Base-by-base conservation (phyloP, 2,888 invertebrate genomes). In the Leucophenga maculata region DNA sequence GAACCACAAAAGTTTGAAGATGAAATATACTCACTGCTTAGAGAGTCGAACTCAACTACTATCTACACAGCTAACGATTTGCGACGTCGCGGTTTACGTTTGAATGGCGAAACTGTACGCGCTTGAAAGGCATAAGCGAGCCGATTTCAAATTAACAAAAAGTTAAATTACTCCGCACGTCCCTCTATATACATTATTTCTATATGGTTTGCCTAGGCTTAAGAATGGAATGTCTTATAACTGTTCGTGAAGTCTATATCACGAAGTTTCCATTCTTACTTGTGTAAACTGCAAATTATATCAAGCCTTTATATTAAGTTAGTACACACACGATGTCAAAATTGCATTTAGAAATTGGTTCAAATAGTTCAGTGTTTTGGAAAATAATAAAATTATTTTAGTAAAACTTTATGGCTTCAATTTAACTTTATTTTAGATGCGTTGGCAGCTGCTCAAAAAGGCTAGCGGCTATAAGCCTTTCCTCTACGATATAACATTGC, bases 381-480 rank as follows among this genome's bases (percentile, higher is more conserved):
- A 26, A 26, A 26, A 2, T 26, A 4, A 26, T 26, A 4, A 26
- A 26, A 26, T 26, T 3, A 26, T 26, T 26, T 26, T 26, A 26
- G 26, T 26, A 26, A 26, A 26, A 26, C 26, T 26, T 26, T 26
- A 26, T 26, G 26, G 26, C 26, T 26, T 26, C 26, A 26, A 26
- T 3, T 26, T 26, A 6, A 64, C 9, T 48, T 1, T 3, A 44
- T 64, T 46, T 26, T 46, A 82, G 82, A 83, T 82, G 77, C 79
- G 83, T 11, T 71, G 82, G 64, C 80, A 84, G 57, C 50, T 82
- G 50, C 59, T 82, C 13, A 84, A 84, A 54, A 76, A 83, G 1
- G 82, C 85, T 11, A 84, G 76, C 69, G 82, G 82, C 50, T 83
- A 84, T 52, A 83, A 82, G 26, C 82, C 82, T 0, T 83, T 83